These are phyloP conservation scores for Gallinago media DNA, from an alignment of 2,113 vertebrate species.

Conservation along the genomic window DNA sequence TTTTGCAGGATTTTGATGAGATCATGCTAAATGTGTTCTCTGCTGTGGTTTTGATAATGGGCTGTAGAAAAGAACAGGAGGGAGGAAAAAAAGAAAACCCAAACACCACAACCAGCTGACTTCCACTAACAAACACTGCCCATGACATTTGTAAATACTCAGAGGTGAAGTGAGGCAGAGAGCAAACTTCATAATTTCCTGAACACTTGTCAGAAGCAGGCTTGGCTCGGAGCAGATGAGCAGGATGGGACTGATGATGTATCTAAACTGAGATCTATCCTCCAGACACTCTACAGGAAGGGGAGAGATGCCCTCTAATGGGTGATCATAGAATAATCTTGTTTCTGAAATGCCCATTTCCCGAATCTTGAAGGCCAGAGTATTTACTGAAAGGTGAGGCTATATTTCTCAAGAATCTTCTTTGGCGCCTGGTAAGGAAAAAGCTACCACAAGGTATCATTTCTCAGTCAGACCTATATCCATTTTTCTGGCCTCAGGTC, in stretches of 20 bases:
- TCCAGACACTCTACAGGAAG: not conserved
- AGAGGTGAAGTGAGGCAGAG: not conserved
- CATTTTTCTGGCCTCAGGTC: not conserved
- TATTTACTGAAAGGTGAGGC: not conserved
- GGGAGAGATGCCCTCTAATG: constrained; percentile 10
- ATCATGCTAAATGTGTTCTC: not conserved
- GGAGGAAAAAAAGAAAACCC: too few species aligned
- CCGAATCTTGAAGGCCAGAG: not conserved
- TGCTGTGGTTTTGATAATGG: not conserved
- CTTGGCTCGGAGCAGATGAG: not conserved
- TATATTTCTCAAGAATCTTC: accelerated
- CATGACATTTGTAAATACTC: not conserved
- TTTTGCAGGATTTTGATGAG: not conserved
- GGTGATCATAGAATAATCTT: not conserved
- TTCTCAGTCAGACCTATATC: not conserved
- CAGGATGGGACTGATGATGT: not conserved
- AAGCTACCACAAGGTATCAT: not conserved
- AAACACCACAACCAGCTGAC: not conserved
- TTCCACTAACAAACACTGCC: not conserved
- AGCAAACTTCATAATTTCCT: not conserved
- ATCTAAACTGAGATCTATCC: not conserved
- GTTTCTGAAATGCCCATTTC: not conserved
- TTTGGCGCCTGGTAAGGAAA: not conserved
- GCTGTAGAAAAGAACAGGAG: not conserved
- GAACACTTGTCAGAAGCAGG: not conserved